A percentile compares a stretch with the other conserved stretches of the same genome.
Conservation (phyloP, 2,888 invertebrate genomes). For the Lasioglossum zephyrum region DNA sequence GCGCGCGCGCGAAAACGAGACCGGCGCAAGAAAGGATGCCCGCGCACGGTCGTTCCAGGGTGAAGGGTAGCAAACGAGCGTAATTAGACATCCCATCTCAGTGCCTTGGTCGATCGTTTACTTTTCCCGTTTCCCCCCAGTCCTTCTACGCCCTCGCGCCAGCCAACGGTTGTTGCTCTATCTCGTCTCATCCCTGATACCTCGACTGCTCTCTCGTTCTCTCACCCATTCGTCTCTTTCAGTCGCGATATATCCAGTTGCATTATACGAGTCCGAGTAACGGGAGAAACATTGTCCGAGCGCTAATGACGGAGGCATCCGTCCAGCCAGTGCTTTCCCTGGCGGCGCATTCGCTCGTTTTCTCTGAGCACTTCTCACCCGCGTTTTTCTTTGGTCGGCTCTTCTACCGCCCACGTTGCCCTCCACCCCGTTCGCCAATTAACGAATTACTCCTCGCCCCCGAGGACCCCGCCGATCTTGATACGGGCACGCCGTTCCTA, state of each 20-base stretch:
- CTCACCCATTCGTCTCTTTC: conserved; percentile 68
- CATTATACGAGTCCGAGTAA: conserved; percentile 67
- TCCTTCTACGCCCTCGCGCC: background rate
- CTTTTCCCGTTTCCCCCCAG: conserved; percentile 24
- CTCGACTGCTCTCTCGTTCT: conserved; percentile 13
- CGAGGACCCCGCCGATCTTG: background rate
- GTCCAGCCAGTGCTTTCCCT: conserved; percentile 12
- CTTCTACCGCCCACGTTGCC: background rate
- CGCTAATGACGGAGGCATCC: conserved; percentile 62
- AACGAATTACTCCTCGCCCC: conserved; percentile 30
- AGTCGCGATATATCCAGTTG: conserved; percentile 70
- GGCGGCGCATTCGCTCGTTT: background rate
- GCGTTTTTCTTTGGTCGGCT: background rate
- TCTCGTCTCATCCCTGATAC: conserved; percentile 56
- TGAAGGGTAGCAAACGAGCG: conserved; percentile 73
- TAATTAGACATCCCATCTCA: conserved; percentile 73
- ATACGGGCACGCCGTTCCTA: background rate
- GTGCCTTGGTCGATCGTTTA: conserved; percentile 60
- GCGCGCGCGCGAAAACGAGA: conserved; percentile 25
- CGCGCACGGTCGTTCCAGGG: conserved; percentile 37
- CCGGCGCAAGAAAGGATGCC: conserved; percentile 60
- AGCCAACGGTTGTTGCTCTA: conserved; percentile 31
- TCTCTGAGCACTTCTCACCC: background rate
- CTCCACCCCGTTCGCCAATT: background rate
- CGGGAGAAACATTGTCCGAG: conserved; percentile 62